Percentiles rank a stretch among this genome's conserved stretches.
phyloP scores from a whole-genome alignment of 2,888 invertebrate species.

The Leptopilina myrica region DNA sequence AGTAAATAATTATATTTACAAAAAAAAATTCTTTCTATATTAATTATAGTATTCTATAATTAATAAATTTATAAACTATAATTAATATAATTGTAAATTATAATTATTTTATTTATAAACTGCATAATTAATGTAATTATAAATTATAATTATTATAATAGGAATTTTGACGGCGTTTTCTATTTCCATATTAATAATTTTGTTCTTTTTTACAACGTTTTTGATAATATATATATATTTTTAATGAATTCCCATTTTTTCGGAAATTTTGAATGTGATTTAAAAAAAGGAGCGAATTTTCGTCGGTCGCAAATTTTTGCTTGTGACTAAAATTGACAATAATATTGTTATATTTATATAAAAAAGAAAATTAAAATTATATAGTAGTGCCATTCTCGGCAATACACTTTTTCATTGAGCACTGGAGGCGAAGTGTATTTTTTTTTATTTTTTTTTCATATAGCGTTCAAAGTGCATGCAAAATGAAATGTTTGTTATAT shows the following conservation, averaged over 20 bases:
- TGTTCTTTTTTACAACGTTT: not conserved
- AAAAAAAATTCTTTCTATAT: too few species aligned
- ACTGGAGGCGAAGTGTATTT: not conserved
- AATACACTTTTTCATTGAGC: conserved; percentile 16
- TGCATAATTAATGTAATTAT: too few species aligned
- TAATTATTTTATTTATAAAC: too few species aligned
- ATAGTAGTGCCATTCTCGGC: conserved; percentile 36
- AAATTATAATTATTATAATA: not conserved
- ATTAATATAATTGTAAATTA: too few species aligned
- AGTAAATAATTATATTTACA: too few species aligned
- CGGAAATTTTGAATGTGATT: conserved; percentile 18
- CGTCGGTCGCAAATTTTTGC: not conserved
- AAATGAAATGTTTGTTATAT: conserved; percentile 32
- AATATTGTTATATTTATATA: conserved; percentile 9
- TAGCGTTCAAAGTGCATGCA: not conserved
- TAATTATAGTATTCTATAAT: too few species aligned
- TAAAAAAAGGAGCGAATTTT: conserved; percentile 17
- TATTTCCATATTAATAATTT: conserved; percentile 9
- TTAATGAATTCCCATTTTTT: not conserved
- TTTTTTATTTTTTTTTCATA: not conserved
- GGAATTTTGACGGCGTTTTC: conserved; percentile 25
- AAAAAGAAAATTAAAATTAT: conserved; percentile 24
- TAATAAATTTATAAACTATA: too few species aligned
- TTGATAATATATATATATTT: not conserved
- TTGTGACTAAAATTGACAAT: not conserved